Evolutionary conservation across 2,888 invertebrate genomes (phyloP), one percentile per base, ranked within the genome.

Genomic region (Meandrusa payeni): DNA sequence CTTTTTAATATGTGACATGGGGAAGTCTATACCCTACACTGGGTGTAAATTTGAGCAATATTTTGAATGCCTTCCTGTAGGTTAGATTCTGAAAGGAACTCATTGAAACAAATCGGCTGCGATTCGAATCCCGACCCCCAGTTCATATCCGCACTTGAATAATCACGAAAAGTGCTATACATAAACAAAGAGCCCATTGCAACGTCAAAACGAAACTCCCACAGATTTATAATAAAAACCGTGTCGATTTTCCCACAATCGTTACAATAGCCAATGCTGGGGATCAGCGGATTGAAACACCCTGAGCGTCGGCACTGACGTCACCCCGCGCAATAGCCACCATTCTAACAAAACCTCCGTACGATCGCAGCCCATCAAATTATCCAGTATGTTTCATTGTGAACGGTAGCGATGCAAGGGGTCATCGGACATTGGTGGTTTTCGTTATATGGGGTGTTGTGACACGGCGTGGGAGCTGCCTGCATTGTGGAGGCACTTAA

Each of bases 381-480:
- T 11, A 22, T 12, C 37, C 20, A 2, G 13, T 7, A 3, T 20
- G 20, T 11, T 15, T 40, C 38, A 9, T 31, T 33, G 15, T 38
- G 37, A 41, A 23, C 34, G 34, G 9, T 23, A 28, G 43, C 48
- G 52, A 51, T 46, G 51, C 42, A 46, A 52, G 44, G 52, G 74
- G 26, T 67, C 68, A 50, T 4, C 4, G 40, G 57, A 59, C 5
- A 51, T 39, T 71, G 70, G 80, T 51, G 47, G 46, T 26, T 45
- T 26, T 15, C 36, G 34, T 41, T 60, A 61, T 71, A 74, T 72
- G 63, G 86, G 82, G 82, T 86, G 82, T 85, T 82, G 73, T 85
- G 85, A 85, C 85, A 79, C 62, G 73, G 82, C 83, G 87, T 86
- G 87, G 87, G 86, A 85, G 83, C 78, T 55, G 73, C 66, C 61